Evolutionary conservation across 1,140 invertebrate species (phyloP).

Genomic region (Brachionus koreanus): DNA sequence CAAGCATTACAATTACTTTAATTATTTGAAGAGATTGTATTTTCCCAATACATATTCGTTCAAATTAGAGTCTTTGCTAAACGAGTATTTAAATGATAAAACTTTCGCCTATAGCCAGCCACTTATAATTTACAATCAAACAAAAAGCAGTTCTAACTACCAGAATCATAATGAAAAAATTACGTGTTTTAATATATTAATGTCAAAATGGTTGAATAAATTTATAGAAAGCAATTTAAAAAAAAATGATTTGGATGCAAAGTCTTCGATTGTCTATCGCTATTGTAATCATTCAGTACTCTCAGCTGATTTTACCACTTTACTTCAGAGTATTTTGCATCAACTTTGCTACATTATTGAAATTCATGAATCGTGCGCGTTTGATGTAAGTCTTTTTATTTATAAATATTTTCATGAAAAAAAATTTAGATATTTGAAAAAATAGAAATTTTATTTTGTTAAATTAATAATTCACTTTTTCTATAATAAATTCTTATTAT

Average conservation of each 20-base stretch:
- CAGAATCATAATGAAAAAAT: neutral
- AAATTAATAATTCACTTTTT: too few species aligned
- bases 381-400: constrained; percentile 41
- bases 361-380: constrained; percentile 36
- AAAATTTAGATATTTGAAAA: too few species aligned
- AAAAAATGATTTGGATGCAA: neutral
- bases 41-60: neutral
- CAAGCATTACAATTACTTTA: constrained; percentile 24
- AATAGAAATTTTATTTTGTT: too few species aligned
- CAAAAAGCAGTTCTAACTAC: neutral
- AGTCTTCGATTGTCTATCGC: constrained; percentile 6
- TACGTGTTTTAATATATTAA: neutral
- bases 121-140: neutral
- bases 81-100: constrained; percentile 20
- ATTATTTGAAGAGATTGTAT: neutral
- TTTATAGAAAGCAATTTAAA: neutral
- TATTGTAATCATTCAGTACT: constrained; percentile 20
- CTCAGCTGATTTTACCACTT: constrained; percentile 23
- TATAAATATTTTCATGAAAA: too few species aligned
- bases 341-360: constrained; percentile 25
- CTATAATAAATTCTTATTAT: too few species aligned
- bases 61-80: constrained; percentile 4
- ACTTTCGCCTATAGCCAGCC: neutral
- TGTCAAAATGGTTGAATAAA: constrained; percentile 26
- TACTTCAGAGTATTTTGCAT: constrained; percentile 33